These are phyloP conservation scores for Nymphicus hollandicus DNA, from an alignment of 2,113 vertebrate genomes.

Conservation along the genomic window DNA sequence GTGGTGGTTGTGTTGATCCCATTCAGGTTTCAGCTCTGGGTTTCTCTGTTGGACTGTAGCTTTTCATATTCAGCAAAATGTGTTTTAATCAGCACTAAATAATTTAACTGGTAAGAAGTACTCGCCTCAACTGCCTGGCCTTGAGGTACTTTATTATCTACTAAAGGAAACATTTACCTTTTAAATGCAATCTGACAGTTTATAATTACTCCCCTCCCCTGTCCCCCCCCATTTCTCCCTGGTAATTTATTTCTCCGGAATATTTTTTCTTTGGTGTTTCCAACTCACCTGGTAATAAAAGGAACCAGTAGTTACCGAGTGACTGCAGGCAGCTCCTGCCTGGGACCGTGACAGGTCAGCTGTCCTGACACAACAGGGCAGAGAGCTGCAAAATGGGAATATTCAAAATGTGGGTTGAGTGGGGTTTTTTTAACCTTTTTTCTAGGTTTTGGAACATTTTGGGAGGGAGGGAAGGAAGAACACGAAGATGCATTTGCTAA, in stretches of 20 bases:
- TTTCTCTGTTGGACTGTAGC: not conserved
- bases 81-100: conserved; percentile 36
- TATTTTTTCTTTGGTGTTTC: not conserved
- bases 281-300: not conserved
- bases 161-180: conserved; percentile 30
- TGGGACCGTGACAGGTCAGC: not conserved
- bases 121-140: conserved; percentile 49
- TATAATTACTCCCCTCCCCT: not conserved
- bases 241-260: not conserved
- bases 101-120: not conserved
- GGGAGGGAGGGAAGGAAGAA: conserved; percentile 6
- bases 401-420: not conserved
- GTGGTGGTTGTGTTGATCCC: conserved; percentile 11
- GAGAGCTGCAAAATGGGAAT: conserved; percentile 7
- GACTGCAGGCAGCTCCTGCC: conserved; percentile 56
- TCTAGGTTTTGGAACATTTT: conserved; percentile 44
- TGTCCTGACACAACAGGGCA: conserved; percentile 23
- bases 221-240: not conserved
- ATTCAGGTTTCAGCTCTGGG: not conserved
- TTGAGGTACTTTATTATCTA: conserved; percentile 45
- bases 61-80: conserved; percentile 1
- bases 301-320: not conserved
- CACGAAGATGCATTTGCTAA: conserved; percentile 41
- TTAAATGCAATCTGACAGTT: conserved; percentile 1
- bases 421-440: conserved; percentile 14